These are phyloP conservation scores for Diprion similis DNA, from an alignment of 1,140 invertebrate species.

Conservation along the genomic window DNA sequence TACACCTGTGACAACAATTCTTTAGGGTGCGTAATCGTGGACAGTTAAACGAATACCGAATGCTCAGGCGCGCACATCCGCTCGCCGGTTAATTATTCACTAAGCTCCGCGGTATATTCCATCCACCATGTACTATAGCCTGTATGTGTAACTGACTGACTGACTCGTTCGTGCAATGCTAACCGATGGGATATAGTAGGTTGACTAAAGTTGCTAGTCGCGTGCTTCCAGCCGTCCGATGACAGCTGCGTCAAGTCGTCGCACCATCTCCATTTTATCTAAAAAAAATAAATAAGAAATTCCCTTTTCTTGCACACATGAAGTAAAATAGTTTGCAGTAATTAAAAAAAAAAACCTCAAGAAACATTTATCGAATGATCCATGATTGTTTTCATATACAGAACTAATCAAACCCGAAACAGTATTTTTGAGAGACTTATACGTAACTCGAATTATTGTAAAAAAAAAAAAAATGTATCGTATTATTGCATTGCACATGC, in stretches of 20 bases:
- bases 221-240: background rate
- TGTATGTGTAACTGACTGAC: background rate
- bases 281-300: background rate
- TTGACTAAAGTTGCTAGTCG: background rate
- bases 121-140: background rate
- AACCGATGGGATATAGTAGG: background rate
- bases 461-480: background rate
- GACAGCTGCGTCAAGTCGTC: background rate
- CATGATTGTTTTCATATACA: too few relatives aligned
- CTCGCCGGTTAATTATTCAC: conserved; percentile 1
- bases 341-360: background rate
- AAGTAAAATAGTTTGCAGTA: too few relatives aligned
- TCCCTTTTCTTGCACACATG: too few relatives aligned
- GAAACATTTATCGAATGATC: too few relatives aligned
- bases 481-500: background rate
- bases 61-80: conserved; percentile 6
- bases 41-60: background rate
- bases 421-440: too few relatives aligned
- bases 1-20: conserved; percentile 1
- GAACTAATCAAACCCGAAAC: too few relatives aligned
- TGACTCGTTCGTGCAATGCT: background rate
- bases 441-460: too few relatives aligned
- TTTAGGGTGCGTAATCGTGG: background rate
- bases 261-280: background rate
- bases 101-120: background rate